Percentiles rank a stretch among this genome's conserved stretches.
Evolutionary conservation across 2,113 vertebrate genomes (phyloP).

Genomic region (Oncorhynchus keta): DNA sequence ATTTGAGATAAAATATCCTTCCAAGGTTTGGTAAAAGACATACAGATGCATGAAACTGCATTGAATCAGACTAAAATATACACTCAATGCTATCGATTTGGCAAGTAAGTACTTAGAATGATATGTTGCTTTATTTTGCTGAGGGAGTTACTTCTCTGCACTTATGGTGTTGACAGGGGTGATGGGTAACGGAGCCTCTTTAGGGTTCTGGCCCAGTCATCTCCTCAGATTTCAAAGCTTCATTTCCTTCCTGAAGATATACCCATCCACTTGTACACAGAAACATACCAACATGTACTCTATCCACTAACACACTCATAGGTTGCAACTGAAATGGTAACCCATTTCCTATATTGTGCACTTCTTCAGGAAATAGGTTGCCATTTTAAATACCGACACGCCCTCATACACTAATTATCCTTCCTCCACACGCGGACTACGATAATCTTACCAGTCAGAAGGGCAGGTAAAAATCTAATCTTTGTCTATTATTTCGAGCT

Average conservation of each 20-base stretch:
- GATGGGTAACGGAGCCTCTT: constrained; percentile 18
- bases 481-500: constrained; percentile 55
- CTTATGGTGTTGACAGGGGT: constrained; percentile 9
- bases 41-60: constrained; percentile 32
- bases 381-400: no score
- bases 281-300: background rate
- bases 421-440: background rate
- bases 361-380: no score
- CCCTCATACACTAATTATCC: background rate
- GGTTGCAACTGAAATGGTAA: no score
- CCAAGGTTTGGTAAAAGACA: background rate
- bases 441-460: no score
- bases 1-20: background rate
- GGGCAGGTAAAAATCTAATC: no score
- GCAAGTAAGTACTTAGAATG: constrained; percentile 57
- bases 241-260: constrained; percentile 34
- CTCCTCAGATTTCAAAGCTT: constrained; percentile 41
- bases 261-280: constrained; percentile 21
- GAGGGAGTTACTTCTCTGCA: constrained; percentile 45
- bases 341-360: no score
- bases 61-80: constrained; percentile 47
- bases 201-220: constrained; percentile 22
- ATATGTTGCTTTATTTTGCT: constrained; percentile 66
- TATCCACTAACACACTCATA: background rate
- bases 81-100: constrained; percentile 65